Evolutionary conservation across 92 coral and sea anemone species (phyloP).

Genomic region (Parazoanthus darwini): DNA sequence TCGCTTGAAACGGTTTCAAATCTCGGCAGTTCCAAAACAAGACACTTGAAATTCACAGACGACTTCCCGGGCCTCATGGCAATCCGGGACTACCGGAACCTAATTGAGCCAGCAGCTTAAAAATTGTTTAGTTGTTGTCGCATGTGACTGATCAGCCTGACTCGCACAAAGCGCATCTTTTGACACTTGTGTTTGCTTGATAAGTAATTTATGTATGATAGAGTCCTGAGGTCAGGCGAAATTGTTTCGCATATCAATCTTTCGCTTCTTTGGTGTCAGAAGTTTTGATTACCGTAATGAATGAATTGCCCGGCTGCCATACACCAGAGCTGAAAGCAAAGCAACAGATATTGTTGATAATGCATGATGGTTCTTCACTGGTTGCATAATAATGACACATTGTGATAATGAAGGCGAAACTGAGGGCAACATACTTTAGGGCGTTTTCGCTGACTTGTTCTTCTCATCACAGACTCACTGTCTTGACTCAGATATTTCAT

Average conservation of each 20-base stretch:
- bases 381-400: constrained; percentile 67
- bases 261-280: constrained; percentile 30
- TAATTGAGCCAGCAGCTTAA: neutral
- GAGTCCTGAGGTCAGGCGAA: constrained; percentile 46
- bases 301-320: constrained; percentile 7
- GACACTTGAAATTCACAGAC: constrained; percentile 34
- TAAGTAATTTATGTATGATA: constrained; percentile 41
- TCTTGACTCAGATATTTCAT: constrained; percentile 68
- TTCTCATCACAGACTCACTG: constrained; percentile 59
- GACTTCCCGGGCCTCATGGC: constrained; percentile 32
- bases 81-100: constrained; percentile 33
- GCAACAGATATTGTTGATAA: constrained; percentile 43
- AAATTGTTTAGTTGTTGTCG: constrained; percentile 13
- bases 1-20: constrained; percentile 25
- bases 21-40: constrained; percentile 10
- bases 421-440: constrained; percentile 90
- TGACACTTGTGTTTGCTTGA: constrained; percentile 27
- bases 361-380: constrained; percentile 16
- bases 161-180: neutral
- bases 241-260: constrained; percentile 25
- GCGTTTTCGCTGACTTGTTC: constrained; percentile 98
- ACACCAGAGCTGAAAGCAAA: constrained; percentile 22
- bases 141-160: constrained; percentile 22
- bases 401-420: constrained; percentile 69
- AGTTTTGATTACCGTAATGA: constrained; percentile 28